Conservation (phyloP, 2,888 invertebrate species). For the Drosophila fungiperda region DNA sequence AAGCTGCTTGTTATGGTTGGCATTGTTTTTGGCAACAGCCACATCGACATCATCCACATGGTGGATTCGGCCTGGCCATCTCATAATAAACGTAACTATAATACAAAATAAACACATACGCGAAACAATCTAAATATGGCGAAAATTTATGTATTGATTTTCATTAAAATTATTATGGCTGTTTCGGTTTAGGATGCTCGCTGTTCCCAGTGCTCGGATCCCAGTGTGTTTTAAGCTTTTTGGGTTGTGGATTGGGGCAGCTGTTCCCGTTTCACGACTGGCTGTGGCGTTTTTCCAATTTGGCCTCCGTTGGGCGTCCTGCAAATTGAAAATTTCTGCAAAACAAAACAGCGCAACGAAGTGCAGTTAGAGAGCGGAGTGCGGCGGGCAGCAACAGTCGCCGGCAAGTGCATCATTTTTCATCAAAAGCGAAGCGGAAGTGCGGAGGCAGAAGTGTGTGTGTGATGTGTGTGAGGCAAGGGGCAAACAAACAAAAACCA, state of each 20-base stretch:
- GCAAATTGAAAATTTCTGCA: constrained; percentile 76
- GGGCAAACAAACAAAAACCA: constrained; percentile 67
- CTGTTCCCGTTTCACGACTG: constrained; percentile 30
- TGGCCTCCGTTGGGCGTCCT: constrained; percentile 66
- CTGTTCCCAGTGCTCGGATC: not conserved
- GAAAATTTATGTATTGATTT: constrained; percentile 78
- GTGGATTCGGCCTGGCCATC: constrained; percentile 16
- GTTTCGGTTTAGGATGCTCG: constrained; percentile 32
- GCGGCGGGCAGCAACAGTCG: constrained; percentile 26
- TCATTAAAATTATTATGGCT: constrained; percentile 69
- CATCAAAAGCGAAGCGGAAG: constrained; percentile 46
- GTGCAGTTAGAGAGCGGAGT: constrained; percentile 32
- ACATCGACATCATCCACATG: constrained; percentile 18
- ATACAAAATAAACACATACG: constrained; percentile 76
- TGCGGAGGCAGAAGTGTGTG: not conserved
- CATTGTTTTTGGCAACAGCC: constrained; percentile 42
- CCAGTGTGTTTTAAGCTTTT: not conserved
- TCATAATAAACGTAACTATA: constrained; percentile 76
- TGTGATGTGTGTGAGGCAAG: not conserved
- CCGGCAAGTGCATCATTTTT: constrained; percentile 78
- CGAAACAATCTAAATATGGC: constrained; percentile 76
- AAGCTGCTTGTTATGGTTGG: constrained; percentile 31
- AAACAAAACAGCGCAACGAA: constrained; percentile 61
- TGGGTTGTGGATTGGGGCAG: constrained; percentile 3
- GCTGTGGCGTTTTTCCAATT: constrained; percentile 67